Percentiles rank a stretch among this genome's conserved stretches.
phyloP scores from a whole-genome alignment of 2,888 invertebrate genomes.

The Morinoia aosen region DNA sequence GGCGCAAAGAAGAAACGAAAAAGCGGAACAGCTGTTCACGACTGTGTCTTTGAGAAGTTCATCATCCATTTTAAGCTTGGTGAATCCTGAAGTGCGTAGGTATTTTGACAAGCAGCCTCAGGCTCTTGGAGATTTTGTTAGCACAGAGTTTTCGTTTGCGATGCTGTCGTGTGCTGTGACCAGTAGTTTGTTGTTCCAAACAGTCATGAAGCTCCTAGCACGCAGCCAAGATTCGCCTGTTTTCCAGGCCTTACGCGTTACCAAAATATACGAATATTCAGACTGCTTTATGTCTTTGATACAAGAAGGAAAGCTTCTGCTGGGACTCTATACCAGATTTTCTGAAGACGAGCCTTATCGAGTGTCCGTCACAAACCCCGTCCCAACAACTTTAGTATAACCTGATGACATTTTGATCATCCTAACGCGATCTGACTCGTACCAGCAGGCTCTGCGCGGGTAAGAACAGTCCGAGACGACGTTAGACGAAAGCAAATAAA shows the following conservation, averaged over 20 bases:
- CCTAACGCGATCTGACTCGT: not conserved
- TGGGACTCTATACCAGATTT: constrained; percentile 21
- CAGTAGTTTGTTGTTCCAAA: constrained; percentile 18
- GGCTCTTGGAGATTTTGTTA: not conserved
- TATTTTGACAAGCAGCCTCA: not conserved
- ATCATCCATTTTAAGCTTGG: not conserved
- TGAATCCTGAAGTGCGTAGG: not conserved
- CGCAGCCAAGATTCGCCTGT: not conserved
- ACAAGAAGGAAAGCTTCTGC: constrained; percentile 22
- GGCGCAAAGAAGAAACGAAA: not conserved
- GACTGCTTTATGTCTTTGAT: constrained; percentile 27
- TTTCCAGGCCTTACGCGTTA: constrained; percentile 8
- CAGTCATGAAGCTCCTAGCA: not conserved
- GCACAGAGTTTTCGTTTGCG: not conserved
- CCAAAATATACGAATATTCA: constrained; percentile 15
- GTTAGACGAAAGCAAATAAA: not conserved
- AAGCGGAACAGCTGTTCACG: not conserved
- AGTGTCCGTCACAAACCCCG: constrained; percentile 5
- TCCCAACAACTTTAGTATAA: not conserved
- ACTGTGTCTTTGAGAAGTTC: not conserved
- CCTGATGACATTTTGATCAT: constrained; percentile 45
- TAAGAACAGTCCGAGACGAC: not conserved
- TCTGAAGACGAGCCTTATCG: not conserved
- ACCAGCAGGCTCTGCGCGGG: not conserved
- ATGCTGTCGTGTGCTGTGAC: constrained; percentile 15